Evolutionary conservation across 1,140 invertebrate genomes (phyloP).

Genomic region (Cheumatopsyche charites): DNA sequence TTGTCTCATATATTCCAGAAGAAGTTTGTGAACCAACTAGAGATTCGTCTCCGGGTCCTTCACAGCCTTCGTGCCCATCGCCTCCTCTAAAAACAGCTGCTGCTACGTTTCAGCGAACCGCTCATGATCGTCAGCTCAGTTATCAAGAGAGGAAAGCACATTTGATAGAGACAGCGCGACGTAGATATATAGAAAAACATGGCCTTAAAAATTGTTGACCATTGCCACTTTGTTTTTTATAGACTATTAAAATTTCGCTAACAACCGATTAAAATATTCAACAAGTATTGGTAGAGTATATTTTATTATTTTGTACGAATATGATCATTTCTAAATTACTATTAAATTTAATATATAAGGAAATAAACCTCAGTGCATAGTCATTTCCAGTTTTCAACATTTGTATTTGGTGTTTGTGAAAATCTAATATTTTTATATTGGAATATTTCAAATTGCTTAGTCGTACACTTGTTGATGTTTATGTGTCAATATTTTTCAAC

Average conservation of each 20-base stretch:
- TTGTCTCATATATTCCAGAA: conserved; percentile 71
- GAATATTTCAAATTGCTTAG: too few species aligned
- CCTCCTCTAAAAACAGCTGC: conserved; percentile 55
- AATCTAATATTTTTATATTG: too few species aligned
- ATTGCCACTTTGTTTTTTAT: conserved; percentile 2
- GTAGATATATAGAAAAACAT: conserved; percentile 81
- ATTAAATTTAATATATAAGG: too few species aligned
- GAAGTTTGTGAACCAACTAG: conserved; percentile 48
- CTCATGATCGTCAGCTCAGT: conserved; percentile 65
- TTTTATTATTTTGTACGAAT: not conserved
- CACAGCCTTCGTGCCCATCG: conserved; percentile 47
- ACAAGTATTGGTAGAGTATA: conserved; percentile 12
- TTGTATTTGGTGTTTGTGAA: too few species aligned
- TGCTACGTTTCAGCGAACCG: conserved; percentile 66
- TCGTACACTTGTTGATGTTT: too few species aligned
- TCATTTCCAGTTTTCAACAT: too few species aligned
- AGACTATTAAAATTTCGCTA: conserved; percentile 9
- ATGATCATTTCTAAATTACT: too few species aligned
- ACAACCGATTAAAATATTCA: not conserved
- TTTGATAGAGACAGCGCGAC: conserved; percentile 77
- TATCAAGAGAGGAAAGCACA: conserved; percentile 79
- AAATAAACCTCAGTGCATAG: too few species aligned
- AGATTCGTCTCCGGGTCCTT: conserved; percentile 44
- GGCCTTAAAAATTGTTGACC: conserved; percentile 58
- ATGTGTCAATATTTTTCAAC: too few species aligned